These are phyloP conservation scores for Muntiacus reevesi DNA, from an alignment of 2,113 vertebrate genomes.

Conservation along the genomic window DNA sequence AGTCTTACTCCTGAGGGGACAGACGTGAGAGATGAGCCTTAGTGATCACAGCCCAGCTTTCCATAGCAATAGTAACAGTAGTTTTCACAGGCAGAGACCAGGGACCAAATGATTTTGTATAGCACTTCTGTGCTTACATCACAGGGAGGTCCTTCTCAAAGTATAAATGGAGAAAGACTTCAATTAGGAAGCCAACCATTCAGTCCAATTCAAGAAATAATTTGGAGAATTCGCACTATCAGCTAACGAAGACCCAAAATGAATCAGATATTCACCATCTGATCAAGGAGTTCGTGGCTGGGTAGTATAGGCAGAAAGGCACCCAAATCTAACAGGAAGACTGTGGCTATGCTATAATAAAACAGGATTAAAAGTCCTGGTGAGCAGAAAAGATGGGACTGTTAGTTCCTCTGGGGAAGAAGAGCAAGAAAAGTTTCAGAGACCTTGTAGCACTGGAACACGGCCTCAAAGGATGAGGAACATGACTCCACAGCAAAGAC, in stretches of 20 bases:
- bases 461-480: fast-evolving
- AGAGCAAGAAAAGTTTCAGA: neutral
- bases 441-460: fast-evolving
- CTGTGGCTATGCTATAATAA: neutral
- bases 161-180: neutral
- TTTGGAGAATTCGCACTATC: too few species aligned
- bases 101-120: fast-evolving
- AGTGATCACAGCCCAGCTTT: fast-evolving
- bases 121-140: neutral
- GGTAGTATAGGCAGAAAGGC: neutral
- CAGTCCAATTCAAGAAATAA: neutral
- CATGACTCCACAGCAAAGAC: neutral
- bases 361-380: neutral
- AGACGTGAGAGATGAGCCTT: too few species aligned
- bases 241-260: neutral
- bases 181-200: neutral
- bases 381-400: neutral
- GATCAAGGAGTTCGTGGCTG: neutral
- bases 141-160: neutral
- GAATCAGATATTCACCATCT: neutral
- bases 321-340: fast-evolving
- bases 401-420: neutral
- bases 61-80: neutral
- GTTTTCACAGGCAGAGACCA: neutral
- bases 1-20: too few species aligned